Evolutionary conservation across 2,113 vertebrate genomes (phyloP).

Genomic region (Gorsachius goisagi): DNA sequence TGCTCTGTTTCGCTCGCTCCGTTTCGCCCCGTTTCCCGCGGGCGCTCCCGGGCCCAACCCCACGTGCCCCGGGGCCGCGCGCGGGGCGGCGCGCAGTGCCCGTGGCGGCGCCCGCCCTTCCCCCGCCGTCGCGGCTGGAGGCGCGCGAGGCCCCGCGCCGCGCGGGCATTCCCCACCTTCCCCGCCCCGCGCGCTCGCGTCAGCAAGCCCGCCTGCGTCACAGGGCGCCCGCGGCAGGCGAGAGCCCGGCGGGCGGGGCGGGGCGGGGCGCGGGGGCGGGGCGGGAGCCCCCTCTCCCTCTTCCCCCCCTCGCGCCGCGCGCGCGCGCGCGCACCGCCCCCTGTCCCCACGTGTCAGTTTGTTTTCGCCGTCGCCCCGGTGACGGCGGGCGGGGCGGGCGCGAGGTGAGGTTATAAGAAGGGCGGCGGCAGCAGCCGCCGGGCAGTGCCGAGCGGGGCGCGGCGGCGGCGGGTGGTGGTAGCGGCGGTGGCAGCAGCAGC

Average conservation of each 20-base stretch:
- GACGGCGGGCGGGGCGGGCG: conserved; percentile 46
- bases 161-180: not conserved
- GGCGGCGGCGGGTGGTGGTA: conserved; percentile 19
- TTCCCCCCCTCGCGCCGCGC: not conserved
- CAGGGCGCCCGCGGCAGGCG: not conserved
- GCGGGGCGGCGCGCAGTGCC: not conserved
- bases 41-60: too few relatives aligned
- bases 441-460: conserved; percentile 50
- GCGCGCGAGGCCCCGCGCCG: not conserved
- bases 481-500: not conserved
- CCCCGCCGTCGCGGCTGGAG: too few relatives aligned
- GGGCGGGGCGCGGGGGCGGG: not conserved
- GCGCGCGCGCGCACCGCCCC: not conserved
- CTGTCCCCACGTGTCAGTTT: conserved; percentile 45
- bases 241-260: too few relatives aligned
- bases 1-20: too few relatives aligned
- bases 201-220: not conserved
- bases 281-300: not conserved
- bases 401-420: conserved; percentile 76
- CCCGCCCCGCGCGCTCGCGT: not conserved
- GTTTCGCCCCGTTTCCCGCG: too few relatives aligned
- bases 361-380: conserved; percentile 69
- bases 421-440: conserved; percentile 49
- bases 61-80: too few relatives aligned
- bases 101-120: too few relatives aligned